A percentile compares a stretch with the other conserved stretches of the same genome.
Conservation (phyloP, 2,113 vertebrate species). For the Oceanites oceanicus region DNA sequence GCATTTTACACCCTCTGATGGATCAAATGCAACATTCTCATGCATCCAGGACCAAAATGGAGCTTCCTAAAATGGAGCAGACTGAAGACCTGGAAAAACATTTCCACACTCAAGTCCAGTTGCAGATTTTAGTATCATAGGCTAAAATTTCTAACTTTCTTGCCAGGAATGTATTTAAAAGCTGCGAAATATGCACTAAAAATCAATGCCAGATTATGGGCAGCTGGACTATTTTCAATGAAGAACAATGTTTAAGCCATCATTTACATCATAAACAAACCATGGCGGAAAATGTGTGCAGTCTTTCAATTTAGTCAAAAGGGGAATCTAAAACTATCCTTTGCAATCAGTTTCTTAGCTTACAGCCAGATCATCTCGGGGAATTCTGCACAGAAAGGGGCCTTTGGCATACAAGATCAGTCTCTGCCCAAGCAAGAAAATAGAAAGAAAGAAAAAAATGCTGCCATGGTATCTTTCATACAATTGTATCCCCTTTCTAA, state of each 20-base stretch:
- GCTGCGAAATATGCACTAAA: constrained; percentile 10
- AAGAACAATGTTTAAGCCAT: neutral
- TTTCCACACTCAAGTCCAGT: neutral
- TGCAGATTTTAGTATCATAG: neutral
- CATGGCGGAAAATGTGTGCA: neutral
- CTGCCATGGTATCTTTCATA: accelerated
- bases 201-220: constrained; percentile 27
- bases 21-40: neutral
- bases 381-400: neutral
- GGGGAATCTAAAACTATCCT: neutral
- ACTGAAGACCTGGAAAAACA: neutral
- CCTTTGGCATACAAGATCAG: neutral
- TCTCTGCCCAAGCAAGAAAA: neutral
- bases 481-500: neutral
- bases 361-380: neutral
- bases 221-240: neutral
- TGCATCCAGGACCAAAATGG: neutral
- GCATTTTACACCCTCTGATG: neutral
- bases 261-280: constrained; percentile 4
- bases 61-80: neutral
- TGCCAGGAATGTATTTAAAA: constrained; percentile 29
- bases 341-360: neutral
- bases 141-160: neutral
- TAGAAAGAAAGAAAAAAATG: neutral
- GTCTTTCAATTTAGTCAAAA: neutral